Evolutionary conservation across 2,888 invertebrate species (phyloP), one percentile per base, ranked within the genome.

Genomic region (Drosophila suboccidentalis): DNA sequence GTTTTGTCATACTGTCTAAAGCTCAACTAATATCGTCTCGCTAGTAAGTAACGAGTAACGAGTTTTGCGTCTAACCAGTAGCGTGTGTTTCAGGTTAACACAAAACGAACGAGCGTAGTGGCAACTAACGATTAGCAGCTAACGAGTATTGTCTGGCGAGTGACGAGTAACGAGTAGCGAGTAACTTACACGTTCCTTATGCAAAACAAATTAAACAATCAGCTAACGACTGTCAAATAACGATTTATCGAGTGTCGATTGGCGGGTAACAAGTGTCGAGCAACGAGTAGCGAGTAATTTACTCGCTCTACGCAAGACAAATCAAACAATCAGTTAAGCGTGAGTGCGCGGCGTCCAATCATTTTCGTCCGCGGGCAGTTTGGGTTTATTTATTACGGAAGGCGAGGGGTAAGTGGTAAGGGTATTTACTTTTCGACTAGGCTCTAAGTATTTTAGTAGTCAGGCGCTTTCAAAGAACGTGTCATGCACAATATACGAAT

Each of bases 401-500:
- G 32, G 22, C 46, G 47, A 19, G 57, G 15, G 11, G 17, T 9
- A 22, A n/a, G 36, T 32, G 13, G 3, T 13, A 11, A 38, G 57
- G 43, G 26, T 19, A 19, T 43, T 49, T 29, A 54, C 34, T 38
- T 34, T 62, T 72, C 41, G 68, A 57, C 70, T 68, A 62, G 57
- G 54, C 80, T 65, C 64, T 80, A 76, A 53, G 51, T 63, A 49
- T 17, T 49, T 77, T 71, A 38, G 39, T 55, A 53, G 71, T 65
- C 76, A 76, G 76, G 76, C 76, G 80, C 64, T 60, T 57, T 71
- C 64, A 76, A 65, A 55, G 49, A 76, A 80, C 72, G 58, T 71
- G 58, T 71, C 76, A 76, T 76, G 76, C 76, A 76, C 77, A 80
- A 80, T 71, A 39, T 76, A 76, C 78, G 65, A 71, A 66, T 80